phyloP scores from a whole-genome alignment of 2,888 invertebrate species.

The Lasioglossum calceatum region DNA sequence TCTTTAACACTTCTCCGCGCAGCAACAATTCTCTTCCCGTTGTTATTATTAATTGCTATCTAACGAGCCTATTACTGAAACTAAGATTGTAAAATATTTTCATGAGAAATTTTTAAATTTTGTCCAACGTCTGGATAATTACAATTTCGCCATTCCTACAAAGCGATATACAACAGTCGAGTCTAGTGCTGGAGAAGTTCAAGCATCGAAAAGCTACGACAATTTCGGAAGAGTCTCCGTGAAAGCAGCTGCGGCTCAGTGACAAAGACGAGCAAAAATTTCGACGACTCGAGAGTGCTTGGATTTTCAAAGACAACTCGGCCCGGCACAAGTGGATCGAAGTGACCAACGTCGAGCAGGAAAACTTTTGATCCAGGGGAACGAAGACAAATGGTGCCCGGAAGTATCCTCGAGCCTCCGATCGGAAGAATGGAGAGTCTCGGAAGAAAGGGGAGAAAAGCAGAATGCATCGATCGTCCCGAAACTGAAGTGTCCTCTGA shows the following conservation, averaged over 20 bases:
- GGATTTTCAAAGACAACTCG: background rate
- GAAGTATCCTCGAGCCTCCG: background rate
- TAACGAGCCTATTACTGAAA: too few species aligned
- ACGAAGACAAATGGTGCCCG: background rate
- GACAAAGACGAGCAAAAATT: background rate
- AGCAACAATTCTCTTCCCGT: too few species aligned
- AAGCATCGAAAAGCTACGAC: background rate
- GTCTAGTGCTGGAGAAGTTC: background rate
- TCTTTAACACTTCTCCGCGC: background rate
- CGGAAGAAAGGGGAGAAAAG: background rate
- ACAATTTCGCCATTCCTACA: background rate
- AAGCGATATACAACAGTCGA: background rate
- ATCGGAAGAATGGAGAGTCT: background rate
- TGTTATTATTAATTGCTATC: too few species aligned
- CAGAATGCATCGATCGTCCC: slow-evolving; percentile 10
- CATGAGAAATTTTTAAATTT: background rate
- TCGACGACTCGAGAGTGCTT: background rate
- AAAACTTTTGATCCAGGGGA: background rate
- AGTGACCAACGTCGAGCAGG: background rate
- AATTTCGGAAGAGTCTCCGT: background rate
- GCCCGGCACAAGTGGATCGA: background rate
- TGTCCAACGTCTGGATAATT: too few species aligned
- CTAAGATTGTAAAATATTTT: background rate
- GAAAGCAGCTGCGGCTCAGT: too few species aligned
- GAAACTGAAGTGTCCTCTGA: background rate